Conservation (phyloP, 2,888 invertebrate genomes). For the Scaeva pyrastri region DNA sequence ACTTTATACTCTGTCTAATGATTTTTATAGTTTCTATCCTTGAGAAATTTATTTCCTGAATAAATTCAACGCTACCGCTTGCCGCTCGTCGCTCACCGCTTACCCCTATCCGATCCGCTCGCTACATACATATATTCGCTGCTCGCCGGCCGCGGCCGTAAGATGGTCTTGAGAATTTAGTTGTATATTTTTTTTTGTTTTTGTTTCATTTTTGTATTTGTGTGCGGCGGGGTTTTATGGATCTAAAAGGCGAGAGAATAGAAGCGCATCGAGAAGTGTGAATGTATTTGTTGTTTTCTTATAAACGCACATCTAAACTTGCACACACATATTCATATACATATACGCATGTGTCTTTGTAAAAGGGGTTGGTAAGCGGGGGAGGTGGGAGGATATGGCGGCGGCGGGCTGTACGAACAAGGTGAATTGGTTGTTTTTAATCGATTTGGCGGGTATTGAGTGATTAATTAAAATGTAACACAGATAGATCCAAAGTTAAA, state of each 20-base stretch:
- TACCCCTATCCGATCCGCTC: too few species aligned
- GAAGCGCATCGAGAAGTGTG: constrained; percentile 29
- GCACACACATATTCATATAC: neutral
- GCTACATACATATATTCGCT: too few species aligned
- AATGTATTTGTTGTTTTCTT: neutral
- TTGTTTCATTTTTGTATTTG: constrained; percentile 11
- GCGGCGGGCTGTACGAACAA: too few species aligned
- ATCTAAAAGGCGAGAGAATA: constrained; percentile 33
- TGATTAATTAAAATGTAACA: constrained; percentile 66
- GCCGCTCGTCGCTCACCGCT: too few species aligned
- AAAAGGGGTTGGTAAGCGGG: neutral
- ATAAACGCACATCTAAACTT: constrained; percentile 39
- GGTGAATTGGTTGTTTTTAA: constrained; percentile 72
- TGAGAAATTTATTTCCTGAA: constrained; percentile 73
- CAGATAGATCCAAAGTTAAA: constrained; percentile 13
- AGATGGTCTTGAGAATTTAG: constrained; percentile 63
- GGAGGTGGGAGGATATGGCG: neutral
- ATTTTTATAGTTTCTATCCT: constrained; percentile 67
- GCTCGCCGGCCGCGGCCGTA: neutral
- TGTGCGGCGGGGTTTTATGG: constrained; percentile 17
- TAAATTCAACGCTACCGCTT: constrained; percentile 25
- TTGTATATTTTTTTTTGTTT: neutral
- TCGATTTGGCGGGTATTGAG: constrained; percentile 64
- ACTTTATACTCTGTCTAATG: constrained; percentile 42
- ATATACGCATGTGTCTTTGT: constrained; percentile 37